Conservation (phyloP, 2,888 invertebrate genomes). For the Eilema caniola region DNA sequence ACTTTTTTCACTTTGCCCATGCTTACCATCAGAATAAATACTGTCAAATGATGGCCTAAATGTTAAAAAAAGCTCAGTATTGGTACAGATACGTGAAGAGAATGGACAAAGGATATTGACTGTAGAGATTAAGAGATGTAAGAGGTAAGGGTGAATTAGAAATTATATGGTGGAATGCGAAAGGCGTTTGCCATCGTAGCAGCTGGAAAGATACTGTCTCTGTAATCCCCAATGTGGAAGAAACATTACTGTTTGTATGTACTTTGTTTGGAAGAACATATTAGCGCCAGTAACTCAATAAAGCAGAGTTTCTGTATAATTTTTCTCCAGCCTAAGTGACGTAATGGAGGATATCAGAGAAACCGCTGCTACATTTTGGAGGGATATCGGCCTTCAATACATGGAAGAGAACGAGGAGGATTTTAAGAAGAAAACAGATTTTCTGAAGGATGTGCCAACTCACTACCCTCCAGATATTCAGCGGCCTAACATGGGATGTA, state of each 20-base stretch:
- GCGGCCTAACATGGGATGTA: constrained; percentile 96
- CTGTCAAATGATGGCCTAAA: no score
- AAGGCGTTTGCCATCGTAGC: no score
- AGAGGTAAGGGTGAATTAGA: neutral
- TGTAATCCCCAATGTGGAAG: neutral
- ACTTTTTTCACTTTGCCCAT: no score
- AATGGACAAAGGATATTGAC: neutral
- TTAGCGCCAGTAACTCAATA: neutral
- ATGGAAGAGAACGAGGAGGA: constrained; percentile 95
- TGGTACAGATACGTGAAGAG: neutral
- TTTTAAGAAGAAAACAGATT: constrained; percentile 94
- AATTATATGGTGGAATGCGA: neutral
- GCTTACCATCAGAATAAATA: no score
- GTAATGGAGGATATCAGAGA: constrained; percentile 91
- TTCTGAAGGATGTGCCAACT: constrained; percentile 88
- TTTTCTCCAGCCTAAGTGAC: constrained; percentile 89
- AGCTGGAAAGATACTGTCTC: neutral
- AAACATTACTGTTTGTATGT: neutral
- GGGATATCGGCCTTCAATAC: constrained; percentile 91
- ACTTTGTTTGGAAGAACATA: neutral
- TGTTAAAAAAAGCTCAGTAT: no score
- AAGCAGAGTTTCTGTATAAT: no score
- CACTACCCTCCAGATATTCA: constrained; percentile 94
- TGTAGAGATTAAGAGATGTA: neutral
- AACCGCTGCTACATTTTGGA: constrained; percentile 89